Percentiles rank a stretch among this genome's conserved stretches.
phyloP scores from a whole-genome alignment of 2,113 vertebrate species.

The Choloepus hoffmanni region DNA sequence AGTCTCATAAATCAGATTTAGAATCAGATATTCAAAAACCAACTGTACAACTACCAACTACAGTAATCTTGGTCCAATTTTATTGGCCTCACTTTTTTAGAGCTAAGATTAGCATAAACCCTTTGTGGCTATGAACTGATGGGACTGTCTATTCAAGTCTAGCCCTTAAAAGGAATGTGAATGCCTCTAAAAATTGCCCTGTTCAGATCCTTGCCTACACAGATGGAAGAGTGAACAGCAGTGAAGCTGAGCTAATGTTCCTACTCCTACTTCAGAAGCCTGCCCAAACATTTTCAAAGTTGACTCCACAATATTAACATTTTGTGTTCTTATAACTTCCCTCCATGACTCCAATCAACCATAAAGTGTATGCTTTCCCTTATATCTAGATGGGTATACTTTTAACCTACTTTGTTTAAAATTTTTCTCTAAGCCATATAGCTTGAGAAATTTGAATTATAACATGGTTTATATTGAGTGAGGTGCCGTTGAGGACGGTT shows the following conservation, averaged over 20 bases:
- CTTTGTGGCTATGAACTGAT: not conserved
- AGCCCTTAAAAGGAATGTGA: not conserved
- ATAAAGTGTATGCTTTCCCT: not conserved
- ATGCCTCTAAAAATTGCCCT: not conserved
- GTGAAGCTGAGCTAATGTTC: not conserved
- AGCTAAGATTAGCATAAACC: not conserved
- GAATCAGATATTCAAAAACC: not conserved
- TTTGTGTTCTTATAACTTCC: not conserved
- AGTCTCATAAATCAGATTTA: not conserved
- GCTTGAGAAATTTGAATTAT: not conserved
- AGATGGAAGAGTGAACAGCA: not conserved
- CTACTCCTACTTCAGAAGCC: not conserved
- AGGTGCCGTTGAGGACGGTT: fast-evolving
- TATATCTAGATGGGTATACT: not conserved
- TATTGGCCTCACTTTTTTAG: not conserved
- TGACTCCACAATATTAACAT: not conserved
- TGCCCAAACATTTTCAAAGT: not conserved
- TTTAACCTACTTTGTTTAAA: not conserved
- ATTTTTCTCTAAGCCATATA: not conserved
- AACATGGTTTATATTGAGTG: not conserved
- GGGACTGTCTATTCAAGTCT: not conserved
- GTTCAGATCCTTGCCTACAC: not conserved
- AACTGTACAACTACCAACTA: not conserved
- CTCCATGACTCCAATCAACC: not conserved
- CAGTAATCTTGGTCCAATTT: not conserved